Evolutionary conservation across 2,888 invertebrate genomes (phyloP), one percentile per base, ranked within the genome.

Genomic region (Drosophila colorata): DNA sequence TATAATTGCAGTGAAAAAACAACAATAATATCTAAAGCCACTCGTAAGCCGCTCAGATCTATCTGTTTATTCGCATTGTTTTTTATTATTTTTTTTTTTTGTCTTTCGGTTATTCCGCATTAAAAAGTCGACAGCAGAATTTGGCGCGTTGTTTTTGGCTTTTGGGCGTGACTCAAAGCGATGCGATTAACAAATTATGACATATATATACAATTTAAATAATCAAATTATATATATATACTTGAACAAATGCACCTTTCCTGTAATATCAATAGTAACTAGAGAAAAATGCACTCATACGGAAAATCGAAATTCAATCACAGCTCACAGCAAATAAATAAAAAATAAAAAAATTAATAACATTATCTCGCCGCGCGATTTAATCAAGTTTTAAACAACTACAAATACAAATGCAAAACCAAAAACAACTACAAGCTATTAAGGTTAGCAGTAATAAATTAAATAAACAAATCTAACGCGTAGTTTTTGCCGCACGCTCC

Each of bases 391-490:
- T 65, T 46, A 38, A 59, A 46, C 53, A 48, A 37, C 35, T n/a
- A 55, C 16, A 44, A 48, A n/a, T 53, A 53, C 44, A 52, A 52
- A 16, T n/a, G 14, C 23, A 20, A 57, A 44, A 57, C 16, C 40
- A 31, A 44, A 33, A 20, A 60, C 56, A 47, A 41, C 58, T 59
- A 61, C 33, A 56, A 58, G 48, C 71, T 47, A 51, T 61, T 71
- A 71, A 80, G 80, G 78, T 74, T 77, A 68, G 66, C 71, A 63
- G 47, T 48, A 75, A 78, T 56, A 74, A 69, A 74, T 80, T 64
- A 57, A 58, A 64, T 61, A 65, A 79, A 68, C 53, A 69, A 63
- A 64, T 59, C 76, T 87, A 85, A 82, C 70, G 71, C 83, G 83
- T 61, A 83, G 68, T 83, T 87, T 72, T 23, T 60, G 46, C 57